phyloP scores from a whole-genome alignment of 2,113 vertebrate genomes.

The Amia ocellicauda region DNA sequence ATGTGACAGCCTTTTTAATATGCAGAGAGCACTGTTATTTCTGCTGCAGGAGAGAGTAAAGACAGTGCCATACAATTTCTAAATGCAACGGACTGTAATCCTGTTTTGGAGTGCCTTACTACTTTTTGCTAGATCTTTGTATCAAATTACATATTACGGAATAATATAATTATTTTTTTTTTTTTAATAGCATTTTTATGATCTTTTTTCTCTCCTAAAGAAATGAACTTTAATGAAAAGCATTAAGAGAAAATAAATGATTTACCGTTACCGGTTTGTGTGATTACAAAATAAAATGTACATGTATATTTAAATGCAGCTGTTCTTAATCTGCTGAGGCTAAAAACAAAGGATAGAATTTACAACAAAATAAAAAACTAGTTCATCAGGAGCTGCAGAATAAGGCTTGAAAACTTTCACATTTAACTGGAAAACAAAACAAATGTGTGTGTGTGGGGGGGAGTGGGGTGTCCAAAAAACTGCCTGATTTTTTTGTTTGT shows the following conservation, averaged over 20 bases:
- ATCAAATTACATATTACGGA: constrained; percentile 58
- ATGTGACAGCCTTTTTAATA: constrained; percentile 5
- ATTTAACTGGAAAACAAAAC: constrained; percentile 39
- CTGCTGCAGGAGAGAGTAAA: constrained; percentile 19
- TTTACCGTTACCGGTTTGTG: constrained; percentile 48
- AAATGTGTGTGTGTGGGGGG: background rate
- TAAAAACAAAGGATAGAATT: background rate
- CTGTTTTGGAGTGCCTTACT: constrained; percentile 91
- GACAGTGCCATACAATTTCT: constrained; percentile 54
- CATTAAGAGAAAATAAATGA: constrained; percentile 72
- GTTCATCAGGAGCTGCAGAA: constrained; percentile 10
- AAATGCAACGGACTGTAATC: constrained; percentile 33
- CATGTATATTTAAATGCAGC: constrained; percentile 38
- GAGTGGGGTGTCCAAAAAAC: background rate
- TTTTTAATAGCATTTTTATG: constrained; percentile 40
- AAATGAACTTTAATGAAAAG: constrained; percentile 67
- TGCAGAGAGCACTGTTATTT: constrained; percentile 14
- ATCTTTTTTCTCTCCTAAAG: constrained; percentile 54
- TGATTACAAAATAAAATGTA: constrained; percentile 37
- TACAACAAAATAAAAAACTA: background rate
- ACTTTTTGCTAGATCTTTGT: constrained; percentile 79
- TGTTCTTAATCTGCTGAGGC: constrained; percentile 15
- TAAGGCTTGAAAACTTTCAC: constrained; percentile 22
- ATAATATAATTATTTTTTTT: constrained; percentile 56
- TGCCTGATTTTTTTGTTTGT: constrained; percentile 1